phyloP scores from a whole-genome alignment of 2,113 vertebrate genomes.

The Pseudopodoces humilis region DNA sequence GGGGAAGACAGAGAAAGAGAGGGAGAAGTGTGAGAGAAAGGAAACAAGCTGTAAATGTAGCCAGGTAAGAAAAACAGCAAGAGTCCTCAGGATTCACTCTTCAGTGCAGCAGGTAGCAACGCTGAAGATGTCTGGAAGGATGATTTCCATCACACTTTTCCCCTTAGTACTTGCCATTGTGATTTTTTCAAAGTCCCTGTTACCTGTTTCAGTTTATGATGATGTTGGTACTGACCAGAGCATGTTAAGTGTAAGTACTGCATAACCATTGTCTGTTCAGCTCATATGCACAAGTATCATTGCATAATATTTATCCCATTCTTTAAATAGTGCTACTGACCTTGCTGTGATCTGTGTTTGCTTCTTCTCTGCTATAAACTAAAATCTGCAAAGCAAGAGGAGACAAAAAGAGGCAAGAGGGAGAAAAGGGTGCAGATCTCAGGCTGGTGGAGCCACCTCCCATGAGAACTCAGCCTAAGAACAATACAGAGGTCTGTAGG shows the following conservation, averaged over 20 bases:
- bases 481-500: background rate
- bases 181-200: background rate
- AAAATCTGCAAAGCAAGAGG: background rate
- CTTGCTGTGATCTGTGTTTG: background rate
- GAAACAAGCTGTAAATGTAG: background rate
- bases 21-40: background rate
- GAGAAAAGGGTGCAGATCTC: background rate
- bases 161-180: background rate
- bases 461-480: background rate
- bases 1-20: background rate
- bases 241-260: background rate
- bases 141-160: background rate
- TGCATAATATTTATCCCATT: background rate
- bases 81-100: background rate
- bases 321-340: background rate
- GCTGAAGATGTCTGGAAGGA: background rate
- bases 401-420: background rate
- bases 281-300: background rate
- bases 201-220: background rate
- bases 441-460: background rate
- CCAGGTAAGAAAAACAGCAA: background rate
- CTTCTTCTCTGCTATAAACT: background rate
- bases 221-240: background rate
- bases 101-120: background rate
- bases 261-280: background rate